Evolutionary conservation across 2,888 invertebrate species (phyloP), one percentile per base, ranked within the genome.

Genomic region (Sericinus montela): DNA sequence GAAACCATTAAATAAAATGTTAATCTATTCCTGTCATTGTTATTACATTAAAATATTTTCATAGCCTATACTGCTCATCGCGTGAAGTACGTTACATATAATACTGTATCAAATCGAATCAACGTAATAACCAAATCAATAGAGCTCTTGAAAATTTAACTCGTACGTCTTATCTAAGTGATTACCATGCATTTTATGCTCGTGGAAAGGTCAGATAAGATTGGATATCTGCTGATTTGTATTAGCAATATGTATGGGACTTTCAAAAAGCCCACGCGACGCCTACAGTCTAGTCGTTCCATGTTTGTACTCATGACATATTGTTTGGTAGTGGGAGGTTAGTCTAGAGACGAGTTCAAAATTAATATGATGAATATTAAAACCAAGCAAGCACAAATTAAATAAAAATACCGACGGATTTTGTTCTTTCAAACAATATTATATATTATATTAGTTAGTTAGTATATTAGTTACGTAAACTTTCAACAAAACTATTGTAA

Each of bases 221-320:
- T 60, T 79, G 75, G 84, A 52, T 60, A 60, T 54, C 60, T 55
- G 65, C 62, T 63, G 70, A 72, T 75, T 75, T 66, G 70, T 66
- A 50, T 56, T 71, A 71, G 80, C 75, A 80, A 81, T 84, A 77
- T 76, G 80, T 80, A 77, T 74, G 72, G 73, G 76, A 78, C 76
- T 83, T 76, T 77, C 77, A 60, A 66, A 69, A 46, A 80, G 68
- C 87, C 87, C 77, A 87, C 87, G 80, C 80, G 55, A 58, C 86
- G 73, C 86, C 86, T 69, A 86, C 87, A 67, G 53, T 41, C 53
- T 53, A 59, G 63, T 64, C 67, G 72, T 67, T 73, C 73, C 35
- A 38, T 38, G 38, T 8, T 40, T 44, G 34, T 38, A 35, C 19
- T 42, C 28, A 25, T 48, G 41, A 45, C 45, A 45, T 45, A 49